A percentile compares a stretch with the other conserved stretches of the same genome.
phyloP scores from a whole-genome alignment of 2,797 vertebrate genomes.

The Fratercula arctica region DNA sequence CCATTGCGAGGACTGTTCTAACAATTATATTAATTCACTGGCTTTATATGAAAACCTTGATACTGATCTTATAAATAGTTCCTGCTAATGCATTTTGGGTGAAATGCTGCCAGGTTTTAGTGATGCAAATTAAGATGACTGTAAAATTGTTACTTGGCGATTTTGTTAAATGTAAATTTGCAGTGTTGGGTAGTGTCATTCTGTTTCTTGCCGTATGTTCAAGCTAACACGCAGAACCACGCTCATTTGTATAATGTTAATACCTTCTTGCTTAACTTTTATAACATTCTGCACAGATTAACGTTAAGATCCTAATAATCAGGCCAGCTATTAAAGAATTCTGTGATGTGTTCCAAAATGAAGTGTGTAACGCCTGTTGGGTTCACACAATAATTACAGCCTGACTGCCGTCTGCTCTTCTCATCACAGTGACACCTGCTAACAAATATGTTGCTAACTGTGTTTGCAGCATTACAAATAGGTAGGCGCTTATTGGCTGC shows the following conservation, averaged over 20 bases:
- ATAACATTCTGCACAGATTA: constrained; percentile 66
- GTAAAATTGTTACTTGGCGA: constrained; percentile 79
- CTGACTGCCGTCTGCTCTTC: constrained; percentile 71
- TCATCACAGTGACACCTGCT: constrained; percentile 71
- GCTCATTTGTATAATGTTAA: constrained; percentile 77
- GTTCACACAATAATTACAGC: constrained; percentile 71
- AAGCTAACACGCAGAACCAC: constrained; percentile 68
- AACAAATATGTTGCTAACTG: constrained; percentile 71
- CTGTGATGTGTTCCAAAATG: constrained; percentile 60
- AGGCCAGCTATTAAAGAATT: constrained; percentile 59
- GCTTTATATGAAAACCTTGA: constrained; percentile 66
- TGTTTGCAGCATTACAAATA: constrained; percentile 73
- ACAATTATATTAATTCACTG: constrained; percentile 61
- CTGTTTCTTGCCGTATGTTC: constrained; percentile 74
- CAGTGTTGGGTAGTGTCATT: constrained; percentile 74
- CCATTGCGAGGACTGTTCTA: not conserved
- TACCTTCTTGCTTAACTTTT: constrained; percentile 74
- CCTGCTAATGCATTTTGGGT: constrained; percentile 76
- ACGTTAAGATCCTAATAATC: constrained; percentile 53
- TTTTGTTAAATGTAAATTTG: constrained; percentile 78
- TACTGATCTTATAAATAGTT: constrained; percentile 75
- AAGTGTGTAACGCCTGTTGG: constrained; percentile 67
- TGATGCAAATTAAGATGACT: constrained; percentile 80
- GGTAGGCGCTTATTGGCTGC: constrained; percentile 53
- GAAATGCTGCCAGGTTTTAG: constrained; percentile 74